Base-by-base conservation (phyloP, 2,797 vertebrate genomes). In the Rhodeus uyekii region DNA sequence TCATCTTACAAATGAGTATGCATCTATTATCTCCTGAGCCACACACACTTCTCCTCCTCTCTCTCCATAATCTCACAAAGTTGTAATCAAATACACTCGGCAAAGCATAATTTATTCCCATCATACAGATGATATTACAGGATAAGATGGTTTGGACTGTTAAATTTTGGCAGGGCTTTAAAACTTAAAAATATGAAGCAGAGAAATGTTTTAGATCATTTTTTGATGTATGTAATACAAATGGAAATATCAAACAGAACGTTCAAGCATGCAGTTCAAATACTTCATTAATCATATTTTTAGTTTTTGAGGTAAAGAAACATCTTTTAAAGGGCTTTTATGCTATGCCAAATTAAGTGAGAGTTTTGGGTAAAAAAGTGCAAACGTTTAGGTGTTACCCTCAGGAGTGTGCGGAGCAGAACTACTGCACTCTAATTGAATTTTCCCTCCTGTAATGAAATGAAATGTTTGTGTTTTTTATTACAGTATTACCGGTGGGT, bases 391-490 rank as follows among this genome's bases (percentile, higher is more conserved):
- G 60, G 63, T 76, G 63, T 82, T 82, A 58, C 63, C 48, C 80
- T 69, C 64, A 68, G 63, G 73, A 76, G 46, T 76, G 50, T 39
- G 14, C 0, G 22, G 24, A 76, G 50, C 73, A 69, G 50, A 76
- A 76, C 71, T 82, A 42, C 48, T 76, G 14, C 48, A 10, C 22
- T 82, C 64, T 76, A 76, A 82, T 82, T 61, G 9, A 82, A 68
- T 60, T 76, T 69, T 48, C 29, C 81, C 63, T 76, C 10, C 63
- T 76, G 50, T 60, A 82, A 82, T 76, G 36, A 76, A 82, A 76
- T 60, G 63, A 82, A 46, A 48, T 69, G 48, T 76, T 82, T 76
- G 63, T 16, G 10, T 58, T 82, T 72, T 76, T 69, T 82, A 82
- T 76, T 76, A 60, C 29, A 76, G 63, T 61, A 76, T 68, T 76